Percentiles rank a stretch among this genome's conserved stretches.
Conservation (phyloP, 2,113 vertebrate genomes). For the Sinocyclocheilus anshuiensis region DNA sequence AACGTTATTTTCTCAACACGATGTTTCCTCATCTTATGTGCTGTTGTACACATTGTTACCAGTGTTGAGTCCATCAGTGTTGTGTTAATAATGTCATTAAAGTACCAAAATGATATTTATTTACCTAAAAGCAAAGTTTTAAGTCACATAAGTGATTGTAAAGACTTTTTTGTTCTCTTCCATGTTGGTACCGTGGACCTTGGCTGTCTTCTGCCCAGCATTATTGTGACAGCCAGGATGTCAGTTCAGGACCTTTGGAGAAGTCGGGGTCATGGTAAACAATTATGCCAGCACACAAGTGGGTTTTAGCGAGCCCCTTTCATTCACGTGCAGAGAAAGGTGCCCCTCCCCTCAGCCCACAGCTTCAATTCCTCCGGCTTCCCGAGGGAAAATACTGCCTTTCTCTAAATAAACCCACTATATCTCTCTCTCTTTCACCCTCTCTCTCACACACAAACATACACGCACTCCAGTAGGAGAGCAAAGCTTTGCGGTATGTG, state of each 20-base stretch:
- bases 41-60: neutral
- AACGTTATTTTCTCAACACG: neutral
- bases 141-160: neutral
- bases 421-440: constrained; percentile 28
- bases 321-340: constrained; percentile 62
- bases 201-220: constrained; percentile 26
- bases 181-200: constrained; percentile 15
- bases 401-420: constrained; percentile 56
- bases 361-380: constrained; percentile 60
- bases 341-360: constrained; percentile 62
- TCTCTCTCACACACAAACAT: constrained; percentile 41
- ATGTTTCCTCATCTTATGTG: neutral
- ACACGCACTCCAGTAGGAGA: constrained; percentile 39
- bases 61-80: neutral
- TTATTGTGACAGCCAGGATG: constrained; percentile 59
- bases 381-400: constrained; percentile 59
- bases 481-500: constrained; percentile 41
- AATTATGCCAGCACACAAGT: constrained; percentile 65
- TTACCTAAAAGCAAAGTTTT: neutral
- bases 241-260: constrained; percentile 58
- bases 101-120: neutral
- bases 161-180: constrained; percentile 11
- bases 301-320: constrained; percentile 62
- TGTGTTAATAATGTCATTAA: neutral
- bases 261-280: constrained; percentile 60